Percentiles rank a stretch among this genome's conserved stretches.
Conservation (phyloP, 2,888 invertebrate genomes). For the Synanthedon vespiformis region DNA sequence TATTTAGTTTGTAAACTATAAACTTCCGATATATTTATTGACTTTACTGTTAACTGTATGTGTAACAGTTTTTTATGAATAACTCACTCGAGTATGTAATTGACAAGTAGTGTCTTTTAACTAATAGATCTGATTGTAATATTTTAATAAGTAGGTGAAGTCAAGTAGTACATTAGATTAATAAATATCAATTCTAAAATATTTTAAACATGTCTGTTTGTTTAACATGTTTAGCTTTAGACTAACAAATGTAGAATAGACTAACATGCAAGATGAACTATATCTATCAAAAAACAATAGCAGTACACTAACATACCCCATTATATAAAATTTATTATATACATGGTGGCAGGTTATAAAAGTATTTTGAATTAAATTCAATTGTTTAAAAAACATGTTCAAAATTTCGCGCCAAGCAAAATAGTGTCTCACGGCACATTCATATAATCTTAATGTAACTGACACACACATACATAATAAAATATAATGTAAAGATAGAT, state of each 20-base stretch:
- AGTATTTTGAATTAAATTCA: conserved; percentile 20
- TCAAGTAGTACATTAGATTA: conserved; percentile 59
- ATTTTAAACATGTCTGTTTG: conserved; percentile 66
- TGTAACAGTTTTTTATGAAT: conserved; percentile 9
- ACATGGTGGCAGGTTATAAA: conserved; percentile 41
- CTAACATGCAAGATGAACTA: conserved; percentile 48
- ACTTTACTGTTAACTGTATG: neutral
- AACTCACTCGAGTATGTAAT: conserved; percentile 23
- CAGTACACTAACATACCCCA: conserved; percentile 53
- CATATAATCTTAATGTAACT: neutral
- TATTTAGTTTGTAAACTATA: conserved; percentile 28
- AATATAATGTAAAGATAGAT: conserved; percentile 62
- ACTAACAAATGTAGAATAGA: conserved; percentile 67
- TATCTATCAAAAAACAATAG: conserved; percentile 20
- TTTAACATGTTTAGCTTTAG: conserved; percentile 70
- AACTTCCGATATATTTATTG: neutral
- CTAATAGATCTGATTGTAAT: conserved; percentile 66
- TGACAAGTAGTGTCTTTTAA: conserved; percentile 47
- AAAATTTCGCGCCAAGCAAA: conserved; percentile 64
- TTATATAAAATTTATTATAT: conserved; percentile 18
- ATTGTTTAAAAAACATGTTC: neutral
- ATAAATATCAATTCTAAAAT: conserved; percentile 67
- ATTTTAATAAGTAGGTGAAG: conserved; percentile 54
- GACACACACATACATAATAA: conserved; percentile 29
- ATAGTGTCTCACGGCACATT: conserved; percentile 66